A percentile compares a stretch with the other conserved stretches of the same genome.
phyloP scores from a whole-genome alignment of 2,888 invertebrate genomes.

The Arrhopalites spinosus region DNA sequence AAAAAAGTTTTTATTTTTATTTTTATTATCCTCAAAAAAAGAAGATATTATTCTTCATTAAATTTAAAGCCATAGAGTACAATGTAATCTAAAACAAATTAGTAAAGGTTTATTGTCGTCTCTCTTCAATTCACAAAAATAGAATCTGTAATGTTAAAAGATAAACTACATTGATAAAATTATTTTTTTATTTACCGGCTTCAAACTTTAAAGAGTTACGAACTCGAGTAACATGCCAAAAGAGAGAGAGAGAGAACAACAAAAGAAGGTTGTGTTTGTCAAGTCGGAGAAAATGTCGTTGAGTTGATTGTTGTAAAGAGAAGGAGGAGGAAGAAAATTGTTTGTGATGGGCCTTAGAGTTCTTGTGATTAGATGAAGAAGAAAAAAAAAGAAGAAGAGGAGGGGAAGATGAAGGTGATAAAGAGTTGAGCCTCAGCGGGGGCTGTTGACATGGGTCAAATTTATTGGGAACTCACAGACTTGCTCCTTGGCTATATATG shows the following conservation, averaged over 20 bases:
- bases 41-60: background rate
- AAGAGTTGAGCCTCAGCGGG: slow-evolving; percentile 47
- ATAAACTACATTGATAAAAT: no score
- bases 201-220: no score
- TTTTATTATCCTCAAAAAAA: background rate
- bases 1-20: background rate
- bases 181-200: no score
- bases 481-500: slow-evolving; percentile 36
- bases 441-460: slow-evolving; percentile 55
- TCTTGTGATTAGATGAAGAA: slow-evolving; percentile 16
- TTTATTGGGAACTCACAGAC: slow-evolving; percentile 52
- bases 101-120: no score
- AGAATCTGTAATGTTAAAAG: no score
- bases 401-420: slow-evolving; percentile 47
- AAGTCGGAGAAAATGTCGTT: background rate
- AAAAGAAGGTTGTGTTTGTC: no score
- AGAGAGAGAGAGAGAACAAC: no score
- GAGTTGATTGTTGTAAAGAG: slow-evolving; percentile 1
- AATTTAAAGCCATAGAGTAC: background rate
- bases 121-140: no score
- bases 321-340: background rate
- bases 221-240: no score
- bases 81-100: no score
- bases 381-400: no score
- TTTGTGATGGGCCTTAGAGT: background rate